Evolutionary conservation across 2,888 invertebrate species (phyloP).

Genomic region (Emmelina monodactyla): DNA sequence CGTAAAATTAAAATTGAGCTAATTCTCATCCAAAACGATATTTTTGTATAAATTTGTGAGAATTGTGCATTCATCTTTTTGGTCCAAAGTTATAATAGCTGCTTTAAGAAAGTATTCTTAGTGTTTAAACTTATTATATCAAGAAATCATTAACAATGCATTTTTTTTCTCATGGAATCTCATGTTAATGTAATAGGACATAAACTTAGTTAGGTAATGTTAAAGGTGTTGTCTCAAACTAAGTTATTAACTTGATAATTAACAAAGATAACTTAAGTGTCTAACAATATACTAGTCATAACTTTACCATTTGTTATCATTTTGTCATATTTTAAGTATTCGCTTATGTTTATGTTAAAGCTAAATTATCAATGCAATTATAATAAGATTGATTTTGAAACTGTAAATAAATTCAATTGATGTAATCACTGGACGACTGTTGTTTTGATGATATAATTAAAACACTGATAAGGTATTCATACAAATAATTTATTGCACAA

Average conservation of each 20-base stretch:
- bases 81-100: not conserved
- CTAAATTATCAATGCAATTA: slow-evolving; percentile 3
- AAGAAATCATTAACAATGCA: too few species aligned
- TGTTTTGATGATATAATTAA: slow-evolving; percentile 17
- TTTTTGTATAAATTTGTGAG: slow-evolving; percentile 58
- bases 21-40: slow-evolving; percentile 42
- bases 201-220: too few species aligned
- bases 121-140: too few species aligned
- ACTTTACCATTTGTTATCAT: not conserved
- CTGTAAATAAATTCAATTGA: slow-evolving; percentile 48
- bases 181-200: too few species aligned
- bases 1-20: slow-evolving; percentile 26
- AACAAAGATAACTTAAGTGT: too few species aligned
- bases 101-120: too few species aligned
- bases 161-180: too few species aligned
- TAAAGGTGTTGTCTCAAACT: too few species aligned
- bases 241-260: too few species aligned
- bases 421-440: slow-evolving; percentile 21
- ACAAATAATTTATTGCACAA: slow-evolving; percentile 40
- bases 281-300: slow-evolving; percentile 8
- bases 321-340: not conserved
- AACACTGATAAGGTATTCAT: slow-evolving; percentile 8
- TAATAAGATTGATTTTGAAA: slow-evolving; percentile 16
- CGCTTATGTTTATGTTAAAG: slow-evolving; percentile 4
- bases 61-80: not conserved